These are phyloP conservation scores for Fratercula arctica DNA, from an alignment of 2,797 vertebrate species.

Conservation along the genomic window DNA sequence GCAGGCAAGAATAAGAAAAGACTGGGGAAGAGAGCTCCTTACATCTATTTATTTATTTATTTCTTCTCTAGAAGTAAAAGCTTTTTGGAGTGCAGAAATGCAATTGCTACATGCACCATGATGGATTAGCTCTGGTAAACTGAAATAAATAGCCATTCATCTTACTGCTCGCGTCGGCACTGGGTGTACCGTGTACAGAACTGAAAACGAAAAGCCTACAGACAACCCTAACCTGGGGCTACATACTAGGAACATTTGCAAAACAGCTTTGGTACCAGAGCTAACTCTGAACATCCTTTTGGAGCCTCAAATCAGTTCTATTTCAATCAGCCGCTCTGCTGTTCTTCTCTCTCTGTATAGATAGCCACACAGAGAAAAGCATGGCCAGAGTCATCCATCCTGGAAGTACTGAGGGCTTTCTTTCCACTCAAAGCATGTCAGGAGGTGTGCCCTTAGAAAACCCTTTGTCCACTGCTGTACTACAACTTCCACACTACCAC, in stretches of 20 bases:
- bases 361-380: not conserved
- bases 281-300: not conserved
- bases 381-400: not conserved
- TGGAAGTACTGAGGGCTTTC: not conserved
- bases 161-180: constrained; percentile 25
- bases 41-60: constrained; percentile 66
- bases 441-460: not conserved
- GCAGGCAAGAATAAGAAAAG: not conserved
- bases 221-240: constrained; percentile 28
- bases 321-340: not conserved
- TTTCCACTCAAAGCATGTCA: not conserved
- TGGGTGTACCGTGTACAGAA: not conserved
- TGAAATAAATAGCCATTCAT: constrained; percentile 72
- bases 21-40: constrained; percentile 47
- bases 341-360: not conserved
- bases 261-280: constrained; percentile 6
- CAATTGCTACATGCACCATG: constrained; percentile 62
- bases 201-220: not conserved
- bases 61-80: constrained; percentile 68
- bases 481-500: not conserved
- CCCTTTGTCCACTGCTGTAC: not conserved
- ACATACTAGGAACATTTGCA: not conserved
- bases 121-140: constrained; percentile 66
- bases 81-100: constrained; percentile 41
- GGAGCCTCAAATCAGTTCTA: not conserved